Conservation (phyloP, 2,888 invertebrate species). For the Papilio protenor region DNA sequence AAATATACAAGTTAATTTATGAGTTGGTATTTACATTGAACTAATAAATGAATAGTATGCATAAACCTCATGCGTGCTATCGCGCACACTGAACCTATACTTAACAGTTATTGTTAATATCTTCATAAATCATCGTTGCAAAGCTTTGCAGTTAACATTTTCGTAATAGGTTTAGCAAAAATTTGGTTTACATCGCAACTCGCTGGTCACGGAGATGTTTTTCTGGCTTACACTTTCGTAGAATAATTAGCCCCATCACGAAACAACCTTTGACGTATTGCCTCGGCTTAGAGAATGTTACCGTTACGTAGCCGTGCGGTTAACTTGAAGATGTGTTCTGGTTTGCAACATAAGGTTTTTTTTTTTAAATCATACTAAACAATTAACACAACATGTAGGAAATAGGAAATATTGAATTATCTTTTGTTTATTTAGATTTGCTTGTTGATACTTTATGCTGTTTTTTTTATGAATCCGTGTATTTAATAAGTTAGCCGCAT, state of each 20-base stretch:
- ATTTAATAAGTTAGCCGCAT: no score
- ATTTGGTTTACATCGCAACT: conserved; percentile 37
- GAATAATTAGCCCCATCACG: conserved; percentile 45
- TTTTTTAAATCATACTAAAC: neutral
- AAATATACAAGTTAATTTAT: neutral
- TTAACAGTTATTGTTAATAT: conserved; percentile 12
- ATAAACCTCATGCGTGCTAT: neutral
- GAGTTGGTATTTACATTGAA: neutral
- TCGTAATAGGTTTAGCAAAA: conserved; percentile 41
- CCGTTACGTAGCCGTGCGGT: conserved; percentile 27
- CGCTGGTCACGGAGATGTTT: conserved; percentile 29
- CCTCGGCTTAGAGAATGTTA: conserved; percentile 28
- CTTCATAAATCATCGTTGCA: conserved; percentile 24
- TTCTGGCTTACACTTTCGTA: conserved; percentile 38
- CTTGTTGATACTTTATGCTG: neutral
- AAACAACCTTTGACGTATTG: conserved; percentile 43
- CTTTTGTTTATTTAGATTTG: no score
- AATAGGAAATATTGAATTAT: neutral
- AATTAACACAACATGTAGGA: neutral
- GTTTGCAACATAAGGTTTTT: neutral
- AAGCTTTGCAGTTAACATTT: conserved; percentile 29
- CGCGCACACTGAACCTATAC: neutral
- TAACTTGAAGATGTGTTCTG: conserved; percentile 1
- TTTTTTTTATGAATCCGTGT: neutral
- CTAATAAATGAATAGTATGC: neutral